A percentile compares a stretch with the other conserved stretches of the same genome.
Conservation (phyloP, 2,888 invertebrate species). For the Daptonema setosum region DNA sequence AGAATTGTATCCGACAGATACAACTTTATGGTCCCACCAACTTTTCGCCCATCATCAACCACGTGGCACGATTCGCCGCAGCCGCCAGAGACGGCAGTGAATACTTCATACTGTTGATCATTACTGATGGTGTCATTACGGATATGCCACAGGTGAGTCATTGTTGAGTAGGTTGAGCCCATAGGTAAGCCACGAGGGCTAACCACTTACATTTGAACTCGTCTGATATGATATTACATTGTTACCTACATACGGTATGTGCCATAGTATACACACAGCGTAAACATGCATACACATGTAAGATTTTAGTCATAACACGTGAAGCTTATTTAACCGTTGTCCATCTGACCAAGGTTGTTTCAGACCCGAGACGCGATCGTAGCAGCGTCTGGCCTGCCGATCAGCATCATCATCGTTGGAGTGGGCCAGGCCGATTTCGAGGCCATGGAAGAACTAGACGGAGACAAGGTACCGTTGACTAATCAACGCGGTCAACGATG, state of each 20-base stretch:
- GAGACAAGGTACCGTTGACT: background rate
- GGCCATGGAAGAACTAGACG: conserved; percentile 17
- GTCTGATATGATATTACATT: too few relatives aligned
- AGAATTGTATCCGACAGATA: conserved; percentile 32
- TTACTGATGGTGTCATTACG: conserved; percentile 40
- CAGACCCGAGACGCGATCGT: conserved; percentile 2
- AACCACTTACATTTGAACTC: too few relatives aligned
- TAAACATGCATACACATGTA: too few relatives aligned
- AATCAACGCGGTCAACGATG: background rate
- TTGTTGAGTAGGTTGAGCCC: too few relatives aligned
- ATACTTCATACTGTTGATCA: conserved; percentile 38
- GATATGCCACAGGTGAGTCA: conserved; percentile 32
- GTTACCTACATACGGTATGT: too few relatives aligned
- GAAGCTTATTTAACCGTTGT: too few relatives aligned
- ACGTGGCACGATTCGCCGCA: conserved; percentile 33
- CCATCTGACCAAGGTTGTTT: too few relatives aligned
- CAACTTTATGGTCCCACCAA: conserved; percentile 38
- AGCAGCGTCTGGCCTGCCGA: conserved; percentile 14
- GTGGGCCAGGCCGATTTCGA: conserved; percentile 39
- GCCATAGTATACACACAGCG: too few relatives aligned
- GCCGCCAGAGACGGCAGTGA: conserved; percentile 33
- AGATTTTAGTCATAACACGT: too few relatives aligned
- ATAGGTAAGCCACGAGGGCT: too few relatives aligned
- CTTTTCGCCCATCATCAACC: conserved; percentile 37
- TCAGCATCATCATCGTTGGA: conserved; percentile 40